Percentiles rank a stretch among this genome's conserved stretches.
These are phyloP conservation scores for Euphydryas editha DNA, from an alignment of 2,888 invertebrate species.

Conservation along the genomic window DNA sequence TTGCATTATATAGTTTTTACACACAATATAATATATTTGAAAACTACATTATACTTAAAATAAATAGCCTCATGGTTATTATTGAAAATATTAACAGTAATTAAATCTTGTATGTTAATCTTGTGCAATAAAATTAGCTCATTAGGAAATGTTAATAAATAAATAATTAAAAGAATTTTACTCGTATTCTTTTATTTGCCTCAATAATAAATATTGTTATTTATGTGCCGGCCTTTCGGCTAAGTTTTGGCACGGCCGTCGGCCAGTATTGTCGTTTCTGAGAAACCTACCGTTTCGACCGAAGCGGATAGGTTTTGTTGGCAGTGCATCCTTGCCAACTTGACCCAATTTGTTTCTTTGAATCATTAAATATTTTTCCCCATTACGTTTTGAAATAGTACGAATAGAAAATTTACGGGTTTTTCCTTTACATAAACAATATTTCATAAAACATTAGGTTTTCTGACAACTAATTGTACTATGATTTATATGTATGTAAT, in stretches of 20 bases:
- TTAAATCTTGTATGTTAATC: neutral
- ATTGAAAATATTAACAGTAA: no score
- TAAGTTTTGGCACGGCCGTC: slow-evolving; percentile 31
- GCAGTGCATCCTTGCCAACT: slow-evolving; percentile 36
- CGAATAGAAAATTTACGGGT: neutral
- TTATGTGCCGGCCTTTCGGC: slow-evolving; percentile 24
- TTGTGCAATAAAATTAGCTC: neutral
- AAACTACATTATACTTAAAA: no score
- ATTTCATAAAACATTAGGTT: neutral
- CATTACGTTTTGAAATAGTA: neutral
- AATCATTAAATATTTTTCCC: slow-evolving; percentile 12
- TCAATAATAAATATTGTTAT: neutral
- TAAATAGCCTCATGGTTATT: no score
- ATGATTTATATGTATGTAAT: no score
- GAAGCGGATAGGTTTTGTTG: slow-evolving; percentile 34
- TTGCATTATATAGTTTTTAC: no score
- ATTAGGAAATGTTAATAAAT: neutral
- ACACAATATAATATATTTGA: no score
- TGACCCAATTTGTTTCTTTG: slow-evolving; percentile 32
- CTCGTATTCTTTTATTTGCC: neutral
- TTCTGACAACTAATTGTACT: no score
- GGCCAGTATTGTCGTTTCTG: slow-evolving; percentile 33
- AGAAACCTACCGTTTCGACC: slow-evolving; percentile 29
- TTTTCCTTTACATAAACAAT: neutral
- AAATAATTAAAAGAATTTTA: neutral